Evolutionary conservation across 2,113 vertebrate species (phyloP).

Genomic region (Alethe castanea): DNA sequence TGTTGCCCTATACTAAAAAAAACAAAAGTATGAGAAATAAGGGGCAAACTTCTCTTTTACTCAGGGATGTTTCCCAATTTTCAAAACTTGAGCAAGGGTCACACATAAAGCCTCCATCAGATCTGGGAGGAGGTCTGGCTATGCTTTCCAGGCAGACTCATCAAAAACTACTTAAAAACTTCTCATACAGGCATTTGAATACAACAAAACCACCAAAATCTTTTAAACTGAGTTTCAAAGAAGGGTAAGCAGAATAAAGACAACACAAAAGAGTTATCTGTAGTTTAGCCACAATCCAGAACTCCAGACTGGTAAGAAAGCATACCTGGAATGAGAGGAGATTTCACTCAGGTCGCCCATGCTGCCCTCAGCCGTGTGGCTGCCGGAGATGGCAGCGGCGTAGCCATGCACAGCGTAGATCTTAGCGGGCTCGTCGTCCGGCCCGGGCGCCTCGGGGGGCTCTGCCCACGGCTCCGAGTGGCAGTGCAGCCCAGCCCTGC

Average conservation of each 20-base stretch:
- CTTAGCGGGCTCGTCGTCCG: slow-evolving; percentile 81
- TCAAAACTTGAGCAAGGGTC: neutral
- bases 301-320: neutral
- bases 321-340: slow-evolving; percentile 92
- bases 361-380: slow-evolving; percentile 81
- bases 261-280: neutral
- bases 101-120: neutral
- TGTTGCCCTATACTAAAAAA: neutral
- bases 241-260: neutral
- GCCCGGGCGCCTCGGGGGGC: slow-evolving; percentile 67
- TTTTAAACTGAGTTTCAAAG: neutral
- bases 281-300: fast-evolving
- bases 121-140: neutral
- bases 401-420: slow-evolving; percentile 83
- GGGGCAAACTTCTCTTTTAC: neutral
- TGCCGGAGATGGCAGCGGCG: slow-evolving; percentile 69
- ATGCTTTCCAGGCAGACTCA: neutral
- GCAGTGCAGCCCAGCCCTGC: slow-evolving; percentile 78
- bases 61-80: neutral
- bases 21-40: neutral
- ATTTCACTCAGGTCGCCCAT: slow-evolving; percentile 90
- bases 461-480: slow-evolving; percentile 81
- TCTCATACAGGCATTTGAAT: neutral
- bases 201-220: neutral
- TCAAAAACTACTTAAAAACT: neutral